These are phyloP conservation scores for Spinus pinus DNA, from an alignment of 2,797 vertebrate species.

Conservation along the genomic window DNA sequence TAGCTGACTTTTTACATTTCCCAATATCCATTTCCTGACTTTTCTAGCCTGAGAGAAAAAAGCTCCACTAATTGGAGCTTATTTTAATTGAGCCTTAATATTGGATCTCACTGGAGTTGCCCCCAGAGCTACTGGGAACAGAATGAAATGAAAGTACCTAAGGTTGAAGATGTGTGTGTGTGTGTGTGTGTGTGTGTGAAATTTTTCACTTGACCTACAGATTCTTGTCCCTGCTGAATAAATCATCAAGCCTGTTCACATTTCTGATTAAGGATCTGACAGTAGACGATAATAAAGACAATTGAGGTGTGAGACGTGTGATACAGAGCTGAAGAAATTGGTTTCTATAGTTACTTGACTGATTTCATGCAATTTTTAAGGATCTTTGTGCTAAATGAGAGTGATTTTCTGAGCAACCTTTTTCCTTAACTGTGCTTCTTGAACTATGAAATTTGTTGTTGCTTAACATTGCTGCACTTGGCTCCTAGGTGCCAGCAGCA, in stretches of 20 bases:
- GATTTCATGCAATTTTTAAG: constrained; percentile 82
- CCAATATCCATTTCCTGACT: constrained; percentile 99
- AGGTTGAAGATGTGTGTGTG: constrained; percentile 82
- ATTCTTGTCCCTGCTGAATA: constrained; percentile 83
- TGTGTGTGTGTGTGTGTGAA: constrained; percentile 70
- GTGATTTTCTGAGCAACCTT: constrained; percentile 78
- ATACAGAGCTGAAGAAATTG: constrained; percentile 84
- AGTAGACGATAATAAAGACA: constrained; percentile 86
- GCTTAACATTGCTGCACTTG: constrained; percentile 73
- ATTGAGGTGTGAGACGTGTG: constrained; percentile 84
- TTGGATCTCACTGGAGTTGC: constrained; percentile 97
- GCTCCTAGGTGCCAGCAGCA: constrained; percentile 77
- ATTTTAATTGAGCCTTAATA: constrained; percentile 99
- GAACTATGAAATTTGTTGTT: constrained; percentile 85
- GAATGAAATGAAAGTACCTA: constrained; percentile 97
- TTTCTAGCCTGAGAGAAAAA: constrained; percentile 95
- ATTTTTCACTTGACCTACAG: constrained; percentile 86
- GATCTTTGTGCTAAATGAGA: constrained; percentile 82
- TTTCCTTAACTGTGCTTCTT: constrained; percentile 80
- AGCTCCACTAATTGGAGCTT: constrained; percentile 99
- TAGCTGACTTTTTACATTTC: constrained; percentile 98
- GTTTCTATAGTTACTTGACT: constrained; percentile 86
- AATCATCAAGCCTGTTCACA: constrained; percentile 85
- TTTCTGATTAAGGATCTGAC: constrained; percentile 87
- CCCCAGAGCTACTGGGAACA: constrained; percentile 95